phyloP scores from a whole-genome alignment of 30 jellyfish, hydroid and myxozoan species.

The Nemopilema nomurai region DNA sequence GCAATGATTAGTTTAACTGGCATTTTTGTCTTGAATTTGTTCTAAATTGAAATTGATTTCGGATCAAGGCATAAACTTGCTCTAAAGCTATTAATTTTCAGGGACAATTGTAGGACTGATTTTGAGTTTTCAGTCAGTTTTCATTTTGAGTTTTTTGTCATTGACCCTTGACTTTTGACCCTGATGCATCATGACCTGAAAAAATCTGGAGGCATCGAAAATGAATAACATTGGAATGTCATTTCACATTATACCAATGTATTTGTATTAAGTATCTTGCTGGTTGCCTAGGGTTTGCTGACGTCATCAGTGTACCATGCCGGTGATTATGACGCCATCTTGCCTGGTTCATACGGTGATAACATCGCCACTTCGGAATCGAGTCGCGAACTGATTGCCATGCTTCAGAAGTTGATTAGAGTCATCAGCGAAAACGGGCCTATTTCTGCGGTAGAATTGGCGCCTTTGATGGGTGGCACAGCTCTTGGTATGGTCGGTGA shows the following conservation, averaged over 20 bases:
- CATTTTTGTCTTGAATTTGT: too few species aligned
- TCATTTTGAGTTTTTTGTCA: too few species aligned
- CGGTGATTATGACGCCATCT: slow-evolving; percentile 77
- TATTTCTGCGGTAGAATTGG: slow-evolving; percentile 26
- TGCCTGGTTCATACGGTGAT: slow-evolving; percentile 94
- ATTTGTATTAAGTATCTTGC: not conserved
- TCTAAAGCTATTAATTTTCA: too few species aligned
- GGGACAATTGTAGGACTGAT: too few species aligned
- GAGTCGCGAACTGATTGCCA: slow-evolving; percentile 80
- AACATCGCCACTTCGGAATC: slow-evolving; percentile 88
- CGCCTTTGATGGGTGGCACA: slow-evolving; percentile 51
- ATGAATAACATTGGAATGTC: too few species aligned
- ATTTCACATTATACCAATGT: too few species aligned
- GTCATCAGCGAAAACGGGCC: slow-evolving; percentile 90
- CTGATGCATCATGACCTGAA: too few species aligned
- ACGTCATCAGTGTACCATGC: slow-evolving; percentile 73
- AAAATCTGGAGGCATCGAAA: too few species aligned
- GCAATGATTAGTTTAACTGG: too few species aligned
- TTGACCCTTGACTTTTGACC: too few species aligned
- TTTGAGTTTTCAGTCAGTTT: too few species aligned
- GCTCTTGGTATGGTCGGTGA: slow-evolving; percentile 39
- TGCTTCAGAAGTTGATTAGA: slow-evolving; percentile 83
- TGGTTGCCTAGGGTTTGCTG: slow-evolving; percentile 39
- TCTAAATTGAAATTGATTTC: not conserved
- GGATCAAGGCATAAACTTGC: not conserved